Conservation (phyloP, 2,113 vertebrate genomes). For the Cinclus cinclus region DNA sequence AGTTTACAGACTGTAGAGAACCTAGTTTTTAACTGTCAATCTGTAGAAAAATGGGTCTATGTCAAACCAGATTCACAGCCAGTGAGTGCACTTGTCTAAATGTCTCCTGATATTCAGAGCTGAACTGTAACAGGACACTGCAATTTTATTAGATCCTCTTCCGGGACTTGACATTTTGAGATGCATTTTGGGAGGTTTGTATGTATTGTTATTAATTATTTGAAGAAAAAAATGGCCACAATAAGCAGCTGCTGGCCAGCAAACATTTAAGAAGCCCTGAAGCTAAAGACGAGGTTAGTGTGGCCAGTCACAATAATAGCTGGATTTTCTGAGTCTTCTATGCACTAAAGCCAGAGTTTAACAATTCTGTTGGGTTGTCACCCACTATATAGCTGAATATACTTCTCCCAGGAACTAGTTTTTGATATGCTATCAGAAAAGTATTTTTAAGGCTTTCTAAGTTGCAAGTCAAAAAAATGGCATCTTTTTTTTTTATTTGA, state of each 20-base stretch:
- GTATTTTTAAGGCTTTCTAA: not conserved
- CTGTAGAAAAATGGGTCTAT: not conserved
- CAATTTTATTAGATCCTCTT: constrained; percentile 15
- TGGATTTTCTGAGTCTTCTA: not conserved
- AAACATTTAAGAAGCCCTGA: not conserved
- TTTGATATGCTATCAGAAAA: not conserved
- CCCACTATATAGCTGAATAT: not conserved
- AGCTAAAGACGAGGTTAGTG: not conserved
- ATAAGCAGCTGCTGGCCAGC: not conserved
- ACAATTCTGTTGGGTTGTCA: not conserved
- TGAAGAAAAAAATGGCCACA: not conserved
- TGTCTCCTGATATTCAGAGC: constrained; percentile 14
- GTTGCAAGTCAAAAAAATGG: not conserved
- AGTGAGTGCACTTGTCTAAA: not conserved
- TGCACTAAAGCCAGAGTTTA: not conserved
- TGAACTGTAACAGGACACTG: not conserved
- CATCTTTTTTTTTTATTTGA: not conserved
- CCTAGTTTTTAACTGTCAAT: not conserved
- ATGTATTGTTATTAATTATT: not conserved
- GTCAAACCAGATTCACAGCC: not conserved
- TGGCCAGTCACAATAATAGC: not conserved
- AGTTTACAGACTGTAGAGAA: constrained; percentile 22
- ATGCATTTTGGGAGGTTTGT: not conserved
- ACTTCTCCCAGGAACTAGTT: not conserved
- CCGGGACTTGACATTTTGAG: not conserved